These are phyloP conservation scores for Bubo scandiacus DNA, from an alignment of 2,113 vertebrate genomes.

Conservation along the genomic window DNA sequence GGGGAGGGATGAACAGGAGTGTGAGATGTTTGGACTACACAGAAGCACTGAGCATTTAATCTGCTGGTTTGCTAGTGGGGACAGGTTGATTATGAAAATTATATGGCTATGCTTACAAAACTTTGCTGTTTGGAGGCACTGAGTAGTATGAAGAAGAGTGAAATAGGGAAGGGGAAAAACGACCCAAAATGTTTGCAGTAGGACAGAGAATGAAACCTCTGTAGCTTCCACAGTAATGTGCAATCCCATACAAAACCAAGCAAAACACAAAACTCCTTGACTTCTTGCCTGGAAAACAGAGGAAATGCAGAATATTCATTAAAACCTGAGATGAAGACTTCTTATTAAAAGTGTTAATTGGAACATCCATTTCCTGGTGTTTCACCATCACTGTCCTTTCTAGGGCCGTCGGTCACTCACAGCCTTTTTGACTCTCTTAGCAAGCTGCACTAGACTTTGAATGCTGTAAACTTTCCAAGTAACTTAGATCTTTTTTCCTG, in stretches of 20 bases:
- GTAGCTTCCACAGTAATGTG: background rate
- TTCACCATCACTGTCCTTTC: background rate
- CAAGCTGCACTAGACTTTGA: background rate
- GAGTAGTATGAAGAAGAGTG: background rate
- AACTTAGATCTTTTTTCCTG: background rate
- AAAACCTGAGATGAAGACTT: background rate
- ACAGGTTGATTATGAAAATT: background rate
- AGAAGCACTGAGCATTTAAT: background rate
- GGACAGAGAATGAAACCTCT: background rate
- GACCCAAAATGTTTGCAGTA: background rate
- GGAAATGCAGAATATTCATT: background rate
- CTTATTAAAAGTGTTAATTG: background rate
- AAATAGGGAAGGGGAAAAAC: background rate
- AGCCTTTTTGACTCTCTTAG: background rate
- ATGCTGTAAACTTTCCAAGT: background rate
- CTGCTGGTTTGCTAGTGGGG: background rate
- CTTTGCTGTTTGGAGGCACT: background rate
- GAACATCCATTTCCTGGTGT: background rate
- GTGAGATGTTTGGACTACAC: background rate
- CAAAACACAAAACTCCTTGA: background rate
- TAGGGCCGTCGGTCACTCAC: fast-evolving
- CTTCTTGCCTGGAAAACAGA: background rate
- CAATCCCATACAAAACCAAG: background rate
- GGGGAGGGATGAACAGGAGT: background rate
- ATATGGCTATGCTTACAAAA: background rate